Evolutionary conservation across 92 coral and sea anemone genomes (phyloP).

Genomic region (Phenganax subtilis): DNA sequence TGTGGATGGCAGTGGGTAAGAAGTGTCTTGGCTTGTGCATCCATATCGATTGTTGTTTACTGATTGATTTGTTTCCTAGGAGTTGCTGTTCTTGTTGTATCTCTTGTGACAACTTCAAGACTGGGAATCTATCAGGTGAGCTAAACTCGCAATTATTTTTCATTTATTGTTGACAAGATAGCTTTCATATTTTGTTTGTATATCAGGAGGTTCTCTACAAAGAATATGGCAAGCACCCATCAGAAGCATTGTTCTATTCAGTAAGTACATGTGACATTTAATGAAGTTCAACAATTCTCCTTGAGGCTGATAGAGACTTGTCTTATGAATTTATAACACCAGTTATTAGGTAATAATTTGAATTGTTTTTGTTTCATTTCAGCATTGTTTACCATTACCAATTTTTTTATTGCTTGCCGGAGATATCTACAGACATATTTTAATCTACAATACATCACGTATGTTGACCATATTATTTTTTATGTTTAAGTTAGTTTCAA

Average conservation of each 20-base stretch:
- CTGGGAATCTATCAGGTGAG: constrained; percentile 92
- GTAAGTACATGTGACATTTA: constrained; percentile 45
- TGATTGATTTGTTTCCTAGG: constrained; percentile 39
- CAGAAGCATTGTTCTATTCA: constrained; percentile 92
- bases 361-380: background rate
- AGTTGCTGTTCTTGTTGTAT: constrained; percentile 63
- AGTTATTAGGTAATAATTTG: background rate
- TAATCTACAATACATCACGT: constrained; percentile 86
- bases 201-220: constrained; percentile 36
- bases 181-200: background rate
- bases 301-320: too few relatives aligned
- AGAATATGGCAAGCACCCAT: constrained; percentile 78
- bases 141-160: background rate
- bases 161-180: background rate
- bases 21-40: background rate
- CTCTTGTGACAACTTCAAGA: constrained; percentile 76
- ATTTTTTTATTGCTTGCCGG: constrained; percentile 67
- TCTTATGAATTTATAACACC: too few relatives aligned
- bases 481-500: too few relatives aligned
- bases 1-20: constrained; percentile 44
- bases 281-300: background rate
- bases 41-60: background rate
- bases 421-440: constrained; percentile 69
- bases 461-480: constrained; percentile 11
- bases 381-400: constrained; percentile 87